Evolutionary conservation across 1,140 invertebrate genomes (phyloP).

Genomic region (Zaprionus inermis): DNA sequence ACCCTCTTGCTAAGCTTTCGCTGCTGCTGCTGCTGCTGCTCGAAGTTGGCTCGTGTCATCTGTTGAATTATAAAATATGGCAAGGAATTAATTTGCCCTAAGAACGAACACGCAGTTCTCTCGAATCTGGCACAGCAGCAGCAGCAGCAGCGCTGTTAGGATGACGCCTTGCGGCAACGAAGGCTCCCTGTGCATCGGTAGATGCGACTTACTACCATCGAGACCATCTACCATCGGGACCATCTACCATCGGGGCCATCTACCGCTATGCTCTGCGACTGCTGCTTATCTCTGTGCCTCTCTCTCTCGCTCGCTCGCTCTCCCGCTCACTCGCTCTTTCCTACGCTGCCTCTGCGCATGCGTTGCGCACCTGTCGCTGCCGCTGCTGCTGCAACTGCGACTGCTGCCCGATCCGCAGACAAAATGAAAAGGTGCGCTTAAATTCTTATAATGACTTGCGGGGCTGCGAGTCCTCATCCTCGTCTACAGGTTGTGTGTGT

Average conservation of each 20-base stretch:
- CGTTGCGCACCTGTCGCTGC: conserved; percentile 73
- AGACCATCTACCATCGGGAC: conserved; percentile 41
- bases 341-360: conserved; percentile 42
- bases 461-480: conserved; percentile 24
- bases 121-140: conserved; percentile 79
- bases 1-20: conserved; percentile 39
- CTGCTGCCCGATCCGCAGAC: conserved; percentile 51
- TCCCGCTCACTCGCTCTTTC: not conserved
- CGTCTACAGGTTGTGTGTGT: conserved; percentile 24
- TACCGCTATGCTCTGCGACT: conserved; percentile 61
- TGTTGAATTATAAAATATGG: conserved; percentile 83
- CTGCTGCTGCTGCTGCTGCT: conserved; percentile 7
- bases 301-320: conserved; percentile 7
- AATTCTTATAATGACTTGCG: conserved; percentile 80
- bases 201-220: conserved; percentile 24
- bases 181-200: conserved; percentile 15
- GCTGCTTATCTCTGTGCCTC: conserved; percentile 35
- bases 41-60: conserved; percentile 77
- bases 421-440: conserved; percentile 81
- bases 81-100: conserved; percentile 79
- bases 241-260: conserved; percentile 68
- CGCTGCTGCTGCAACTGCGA: conserved; percentile 19
- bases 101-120: conserved; percentile 47
- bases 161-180: conserved; percentile 38
- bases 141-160: conserved; percentile 35